Evolutionary conservation across 2,888 invertebrate species (phyloP).

Genomic region (Salticus scenicus): DNA sequence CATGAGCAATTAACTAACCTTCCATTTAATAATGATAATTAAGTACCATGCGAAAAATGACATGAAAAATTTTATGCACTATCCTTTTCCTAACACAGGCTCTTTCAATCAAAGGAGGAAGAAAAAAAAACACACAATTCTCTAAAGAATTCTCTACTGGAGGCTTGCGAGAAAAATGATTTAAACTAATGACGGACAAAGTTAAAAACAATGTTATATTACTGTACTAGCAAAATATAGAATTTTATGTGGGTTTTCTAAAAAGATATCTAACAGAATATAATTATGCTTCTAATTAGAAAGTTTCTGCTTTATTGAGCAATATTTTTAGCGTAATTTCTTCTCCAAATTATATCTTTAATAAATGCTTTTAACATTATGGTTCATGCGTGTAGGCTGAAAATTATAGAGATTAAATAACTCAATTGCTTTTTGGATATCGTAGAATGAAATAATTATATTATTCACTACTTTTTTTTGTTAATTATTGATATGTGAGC

Average conservation of each 20-base stretch:
- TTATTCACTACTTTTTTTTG: no score
- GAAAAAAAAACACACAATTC: not conserved
- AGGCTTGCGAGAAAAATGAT: not conserved
- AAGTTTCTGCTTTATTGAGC: not conserved
- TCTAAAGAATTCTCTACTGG: not conserved
- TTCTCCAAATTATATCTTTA: not conserved
- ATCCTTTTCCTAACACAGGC: not conserved
- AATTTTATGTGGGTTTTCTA: conserved; percentile 3
- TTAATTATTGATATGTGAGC: no score
- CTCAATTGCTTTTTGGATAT: no score
- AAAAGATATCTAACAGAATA: not conserved
- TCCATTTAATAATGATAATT: not conserved
- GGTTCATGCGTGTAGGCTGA: no score
- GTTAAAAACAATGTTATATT: conserved; percentile 7
- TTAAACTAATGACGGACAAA: conserved; percentile 2
- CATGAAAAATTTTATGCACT: not conserved
- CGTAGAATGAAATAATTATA: no score
- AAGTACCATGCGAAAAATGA: not conserved
- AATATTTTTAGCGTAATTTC: not conserved
- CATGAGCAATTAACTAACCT: not conserved
- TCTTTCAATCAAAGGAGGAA: not conserved
- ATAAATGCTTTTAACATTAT: not conserved
- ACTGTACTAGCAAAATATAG: not conserved
- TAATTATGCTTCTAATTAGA: not conserved
- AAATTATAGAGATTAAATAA: no score